Percentiles rank a stretch among this genome's conserved stretches.
phyloP scores from a whole-genome alignment of 2,888 invertebrate species.

The Deilephila elpenor region DNA sequence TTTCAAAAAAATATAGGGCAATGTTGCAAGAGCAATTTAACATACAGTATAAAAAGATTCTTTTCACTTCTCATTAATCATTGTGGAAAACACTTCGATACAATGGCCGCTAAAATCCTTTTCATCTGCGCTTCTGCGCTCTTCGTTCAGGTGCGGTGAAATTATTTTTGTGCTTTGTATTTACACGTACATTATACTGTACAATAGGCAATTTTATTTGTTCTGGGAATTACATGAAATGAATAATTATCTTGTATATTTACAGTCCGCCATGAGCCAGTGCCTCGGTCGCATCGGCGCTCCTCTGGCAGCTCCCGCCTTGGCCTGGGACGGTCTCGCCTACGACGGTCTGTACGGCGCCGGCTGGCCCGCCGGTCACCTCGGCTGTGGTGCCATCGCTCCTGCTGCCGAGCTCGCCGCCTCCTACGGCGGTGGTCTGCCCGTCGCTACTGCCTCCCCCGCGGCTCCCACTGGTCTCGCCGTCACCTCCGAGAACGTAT shows the following conservation, averaged over 20 bases:
- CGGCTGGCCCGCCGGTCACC: slow-evolving; percentile 23
- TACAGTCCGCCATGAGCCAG: slow-evolving; percentile 29
- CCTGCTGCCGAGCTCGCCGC: slow-evolving; percentile 7
- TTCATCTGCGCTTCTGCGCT: slow-evolving; percentile 45
- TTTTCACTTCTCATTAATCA: not conserved
- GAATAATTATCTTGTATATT: not conserved
- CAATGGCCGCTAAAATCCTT: slow-evolving; percentile 43
- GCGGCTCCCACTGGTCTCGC: slow-evolving; percentile 31
- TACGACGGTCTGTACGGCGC: slow-evolving; percentile 25
- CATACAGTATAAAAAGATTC: no score
- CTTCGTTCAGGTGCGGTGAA: slow-evolving; percentile 41
- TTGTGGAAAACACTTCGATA: not conserved
- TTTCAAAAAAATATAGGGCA: slow-evolving; percentile 14
- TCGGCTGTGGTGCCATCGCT: slow-evolving; percentile 27
- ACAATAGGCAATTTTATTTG: slow-evolving; percentile 7
- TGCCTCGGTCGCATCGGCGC: slow-evolving; percentile 31
- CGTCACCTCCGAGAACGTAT: slow-evolving; percentile 47
- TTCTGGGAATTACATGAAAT: not conserved
- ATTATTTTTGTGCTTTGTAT: no score
- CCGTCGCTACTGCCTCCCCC: slow-evolving; percentile 15
- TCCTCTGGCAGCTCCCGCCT: not conserved
- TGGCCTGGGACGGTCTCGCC: slow-evolving; percentile 20
- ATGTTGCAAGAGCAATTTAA: not conserved
- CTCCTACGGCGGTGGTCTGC: slow-evolving; percentile 38
- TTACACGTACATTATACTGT: no score